These are phyloP conservation scores for Brachyhypopomus gauderio DNA, from an alignment of 2,113 vertebrate genomes.

Conservation along the genomic window DNA sequence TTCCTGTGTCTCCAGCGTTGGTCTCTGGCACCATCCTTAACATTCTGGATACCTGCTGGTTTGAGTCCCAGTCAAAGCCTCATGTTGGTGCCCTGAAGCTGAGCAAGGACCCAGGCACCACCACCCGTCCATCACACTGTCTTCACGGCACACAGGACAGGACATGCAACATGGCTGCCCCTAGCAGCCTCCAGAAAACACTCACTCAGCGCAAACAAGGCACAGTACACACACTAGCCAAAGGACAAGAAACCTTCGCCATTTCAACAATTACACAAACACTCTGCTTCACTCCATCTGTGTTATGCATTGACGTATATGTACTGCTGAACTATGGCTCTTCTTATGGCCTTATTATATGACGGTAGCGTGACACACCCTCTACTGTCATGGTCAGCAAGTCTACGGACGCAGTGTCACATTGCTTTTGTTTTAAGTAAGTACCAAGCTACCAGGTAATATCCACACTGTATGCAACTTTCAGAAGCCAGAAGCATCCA, in stretches of 20 bases:
- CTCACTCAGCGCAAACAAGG: slow-evolving; percentile 6
- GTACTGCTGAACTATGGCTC: not conserved
- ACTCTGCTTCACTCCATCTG: too few relatives aligned
- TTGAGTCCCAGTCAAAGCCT: slow-evolving; percentile 48
- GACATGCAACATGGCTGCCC: slow-evolving; percentile 17
- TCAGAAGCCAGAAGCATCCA: not conserved
- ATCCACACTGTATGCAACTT: too few relatives aligned
- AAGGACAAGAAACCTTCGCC: not conserved
- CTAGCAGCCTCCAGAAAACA: slow-evolving; percentile 1
- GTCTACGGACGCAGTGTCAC: too few relatives aligned
- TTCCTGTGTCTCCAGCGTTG: slow-evolving; percentile 18
- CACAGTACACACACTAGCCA: not conserved
- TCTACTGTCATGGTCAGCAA: not conserved
- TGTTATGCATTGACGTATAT: too few relatives aligned
- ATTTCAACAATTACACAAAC: not conserved
- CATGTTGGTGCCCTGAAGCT: slow-evolving; percentile 39
- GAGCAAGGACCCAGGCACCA: slow-evolving; percentile 35
- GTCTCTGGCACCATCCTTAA: slow-evolving; percentile 39
- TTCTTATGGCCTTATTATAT: not conserved
- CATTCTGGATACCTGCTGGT: slow-evolving; percentile 41
- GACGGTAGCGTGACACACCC: not conserved
- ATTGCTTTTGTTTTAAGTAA: too few relatives aligned
- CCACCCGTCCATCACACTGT: slow-evolving; percentile 36
- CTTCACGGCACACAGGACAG: slow-evolving; percentile 20
- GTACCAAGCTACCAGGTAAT: too few relatives aligned